These are phyloP conservation scores for Amblyopsis rosae DNA, from an alignment of 2,113 vertebrate species.

Conservation along the genomic window DNA sequence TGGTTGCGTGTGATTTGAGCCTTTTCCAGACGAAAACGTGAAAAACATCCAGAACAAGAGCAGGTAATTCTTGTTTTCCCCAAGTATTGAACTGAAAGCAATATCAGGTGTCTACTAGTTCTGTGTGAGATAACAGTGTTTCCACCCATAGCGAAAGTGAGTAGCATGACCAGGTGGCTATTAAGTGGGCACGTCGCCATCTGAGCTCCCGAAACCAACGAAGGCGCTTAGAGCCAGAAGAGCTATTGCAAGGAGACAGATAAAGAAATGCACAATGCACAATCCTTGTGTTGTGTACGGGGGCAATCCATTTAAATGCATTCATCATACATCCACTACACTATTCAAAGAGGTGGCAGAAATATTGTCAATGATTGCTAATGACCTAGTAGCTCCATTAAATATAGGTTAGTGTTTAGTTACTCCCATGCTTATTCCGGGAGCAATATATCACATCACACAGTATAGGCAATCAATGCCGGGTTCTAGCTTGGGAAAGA, in stretches of 20 bases:
- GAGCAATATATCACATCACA: constrained; percentile 22
- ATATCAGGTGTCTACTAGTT: constrained; percentile 40
- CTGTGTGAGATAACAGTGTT: constrained; percentile 6
- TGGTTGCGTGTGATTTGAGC: background rate
- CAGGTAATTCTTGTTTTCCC: constrained; percentile 58
- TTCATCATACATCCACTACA: background rate
- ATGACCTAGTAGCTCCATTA: constrained; percentile 34
- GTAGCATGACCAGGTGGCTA: background rate
- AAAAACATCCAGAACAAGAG: constrained; percentile 38
- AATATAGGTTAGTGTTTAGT: constrained; percentile 55
- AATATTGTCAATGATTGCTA: constrained; percentile 33
- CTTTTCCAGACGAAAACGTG: constrained; percentile 6
- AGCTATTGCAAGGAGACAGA: too few species aligned
- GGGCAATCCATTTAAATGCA: constrained; percentile 2
- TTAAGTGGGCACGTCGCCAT: background rate
- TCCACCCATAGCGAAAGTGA: background rate
- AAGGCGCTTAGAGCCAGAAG: too few species aligned
- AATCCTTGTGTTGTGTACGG: too few species aligned
- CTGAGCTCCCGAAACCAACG: background rate
- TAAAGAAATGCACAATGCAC: too few species aligned
- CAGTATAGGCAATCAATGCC: constrained; percentile 44
- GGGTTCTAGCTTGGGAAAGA: background rate
- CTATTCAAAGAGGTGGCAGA: constrained; percentile 1
- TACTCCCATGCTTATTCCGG: background rate
- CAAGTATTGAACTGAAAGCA: background rate